Evolutionary conservation across 2,888 invertebrate species (phyloP).

Genomic region (Mesorhabditis belari): DNA sequence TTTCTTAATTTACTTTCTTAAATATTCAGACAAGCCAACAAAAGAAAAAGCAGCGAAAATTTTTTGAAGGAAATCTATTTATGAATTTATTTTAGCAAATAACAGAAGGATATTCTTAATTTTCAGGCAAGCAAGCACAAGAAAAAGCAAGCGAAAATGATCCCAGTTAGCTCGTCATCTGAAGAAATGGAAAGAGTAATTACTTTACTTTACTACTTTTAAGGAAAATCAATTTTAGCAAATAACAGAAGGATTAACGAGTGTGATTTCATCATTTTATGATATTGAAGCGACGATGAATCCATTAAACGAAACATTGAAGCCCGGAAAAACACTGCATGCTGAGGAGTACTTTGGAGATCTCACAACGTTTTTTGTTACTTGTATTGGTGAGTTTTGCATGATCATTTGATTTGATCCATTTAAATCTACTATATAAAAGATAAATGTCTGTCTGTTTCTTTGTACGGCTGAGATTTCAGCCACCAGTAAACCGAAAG

Average conservation of each 20-base stretch:
- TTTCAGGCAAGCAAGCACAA: neutral
- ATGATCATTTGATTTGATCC: no score
- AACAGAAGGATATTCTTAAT: neutral
- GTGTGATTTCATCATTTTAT: no score
- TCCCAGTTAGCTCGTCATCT: neutral
- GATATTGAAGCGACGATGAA: conserved; percentile 8
- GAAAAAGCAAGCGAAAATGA: no score
- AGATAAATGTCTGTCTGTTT: neutral
- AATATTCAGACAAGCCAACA: no score
- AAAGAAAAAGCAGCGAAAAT: no score
- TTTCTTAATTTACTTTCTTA: no score
- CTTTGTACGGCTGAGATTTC: neutral
- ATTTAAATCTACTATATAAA: conserved; percentile 5
- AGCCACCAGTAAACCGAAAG: neutral
- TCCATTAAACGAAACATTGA: conserved; percentile 2
- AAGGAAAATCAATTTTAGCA: no score
- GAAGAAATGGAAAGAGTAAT: neutral
- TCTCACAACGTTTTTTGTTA: conserved; percentile 47
- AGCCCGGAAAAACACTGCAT: conserved; percentile 22
- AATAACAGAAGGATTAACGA: no score
- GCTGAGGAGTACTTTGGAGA: conserved; percentile 49
- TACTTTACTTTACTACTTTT: no score
- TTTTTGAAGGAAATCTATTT: no score
- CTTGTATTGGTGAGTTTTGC: conserved; percentile 49
- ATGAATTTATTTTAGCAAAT: no score